These are phyloP conservation scores for Herminia tarsipennalis DNA, from an alignment of 2,888 invertebrate species.

Conservation along the genomic window DNA sequence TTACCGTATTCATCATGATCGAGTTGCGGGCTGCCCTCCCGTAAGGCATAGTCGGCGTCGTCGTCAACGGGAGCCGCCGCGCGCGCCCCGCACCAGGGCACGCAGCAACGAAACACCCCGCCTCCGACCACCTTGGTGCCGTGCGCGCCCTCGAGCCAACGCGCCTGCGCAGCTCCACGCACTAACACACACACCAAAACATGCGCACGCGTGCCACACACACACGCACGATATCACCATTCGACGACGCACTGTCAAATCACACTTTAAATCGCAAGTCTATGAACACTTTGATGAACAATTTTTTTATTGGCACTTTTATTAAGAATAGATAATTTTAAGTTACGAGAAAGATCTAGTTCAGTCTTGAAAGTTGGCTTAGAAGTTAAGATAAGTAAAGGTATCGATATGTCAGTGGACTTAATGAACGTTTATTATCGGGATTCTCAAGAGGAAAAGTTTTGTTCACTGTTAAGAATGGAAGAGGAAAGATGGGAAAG, in stretches of 20 bases:
- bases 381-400: slow-evolving; percentile 59
- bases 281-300: slow-evolving; percentile 12
- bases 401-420: slow-evolving; percentile 75
- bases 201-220: slow-evolving; percentile 28
- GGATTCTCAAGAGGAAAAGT: slow-evolving; percentile 23
- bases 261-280: slow-evolving; percentile 1
- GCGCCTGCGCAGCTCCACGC: slow-evolving; percentile 61
- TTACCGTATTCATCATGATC: slow-evolving; percentile 72
- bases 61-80: slow-evolving; percentile 88
- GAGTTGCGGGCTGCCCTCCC: slow-evolving; percentile 75
- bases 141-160: slow-evolving; percentile 74
- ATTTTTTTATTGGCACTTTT: slow-evolving; percentile 47
- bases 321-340: slow-evolving; percentile 42
- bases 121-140: slow-evolving; percentile 89
- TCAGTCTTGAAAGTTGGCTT: slow-evolving; percentile 75
- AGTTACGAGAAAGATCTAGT: slow-evolving; percentile 53
- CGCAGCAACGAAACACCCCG: slow-evolving; percentile 93
- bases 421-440: slow-evolving; percentile 42
- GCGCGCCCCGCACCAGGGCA: slow-evolving; percentile 92
- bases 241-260: slow-evolving; percentile 35
- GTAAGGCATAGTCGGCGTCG: slow-evolving; percentile 82
- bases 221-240: slow-evolving; percentile 37
- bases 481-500: slow-evolving; percentile 38
- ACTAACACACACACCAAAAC: slow-evolving; percentile 34
- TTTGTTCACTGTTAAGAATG: slow-evolving; percentile 24